Base-by-base conservation (phyloP, 2,797 vertebrate species). In the Novumbra hubbsi region DNA sequence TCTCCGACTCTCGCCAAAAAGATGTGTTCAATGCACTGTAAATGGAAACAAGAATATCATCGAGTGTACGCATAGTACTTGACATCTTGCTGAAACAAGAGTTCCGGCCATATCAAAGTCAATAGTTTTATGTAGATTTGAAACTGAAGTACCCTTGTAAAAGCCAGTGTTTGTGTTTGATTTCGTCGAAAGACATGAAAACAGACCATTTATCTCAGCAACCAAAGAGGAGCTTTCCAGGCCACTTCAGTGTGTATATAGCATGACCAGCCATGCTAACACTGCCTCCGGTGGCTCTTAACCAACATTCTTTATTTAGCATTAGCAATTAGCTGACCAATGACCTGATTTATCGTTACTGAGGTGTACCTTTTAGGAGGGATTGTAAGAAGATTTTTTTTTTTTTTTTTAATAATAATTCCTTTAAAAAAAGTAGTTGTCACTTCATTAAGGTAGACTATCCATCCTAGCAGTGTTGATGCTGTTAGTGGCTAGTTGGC, bases 151-250 rank as follows among this genome's bases (percentile, higher is more conserved):
- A 62, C 63, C 41, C 68, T 63, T 66, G 64, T 15, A 69, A 38
- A 38, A 24, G 63, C 76, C 50, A 14, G 48, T 48, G 55, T 77
- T 77, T 62, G 49, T n/a, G n/a, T n/a, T n/a, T n/a, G 48, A 68
- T 68, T 80, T 78, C 1, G 14, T 74, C 34, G 32, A 65, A 73
- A 80, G 55, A 81, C 73, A 27, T 64, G 76, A 68, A 71, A 84
- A 30, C 65, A 83, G 77, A 76, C 64, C 72, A 5, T 0, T 27
- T 73, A 66, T 70, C 71, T 48, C 24, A 41, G 34, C 86, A 88
- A 27, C 90, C 90, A 92, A 92, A 92, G 90, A 92, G 52, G 80
- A 76, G 68, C 77, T 72, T n/a, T 49, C 19, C 68, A n/a, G 32
- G 16, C 64, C 70, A 73, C 65, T 71, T 67, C 52, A 63, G 3